Evolutionary conservation across 2,888 invertebrate genomes (phyloP).

Genomic region (Helobdella robusta): DNA sequence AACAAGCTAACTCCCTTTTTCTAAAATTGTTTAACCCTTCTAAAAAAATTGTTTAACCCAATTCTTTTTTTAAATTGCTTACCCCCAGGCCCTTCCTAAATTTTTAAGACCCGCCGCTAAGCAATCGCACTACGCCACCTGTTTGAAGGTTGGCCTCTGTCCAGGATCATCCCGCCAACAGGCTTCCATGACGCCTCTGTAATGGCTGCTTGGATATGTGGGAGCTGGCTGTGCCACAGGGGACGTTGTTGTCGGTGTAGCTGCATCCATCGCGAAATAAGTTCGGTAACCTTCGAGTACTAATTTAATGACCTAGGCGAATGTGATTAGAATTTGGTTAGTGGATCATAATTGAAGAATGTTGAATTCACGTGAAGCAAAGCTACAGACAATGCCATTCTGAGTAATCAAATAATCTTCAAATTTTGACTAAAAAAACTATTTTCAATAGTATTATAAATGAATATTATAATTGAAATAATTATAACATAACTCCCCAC

Average conservation of each 20-base stretch:
- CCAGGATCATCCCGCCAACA: constrained; percentile 41
- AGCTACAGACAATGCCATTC: not conserved
- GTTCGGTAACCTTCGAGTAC: constrained; percentile 25
- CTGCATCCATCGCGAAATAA: not conserved
- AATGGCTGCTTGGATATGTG: constrained; percentile 31
- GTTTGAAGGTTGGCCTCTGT: constrained; percentile 41
- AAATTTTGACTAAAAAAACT: too few relatives aligned
- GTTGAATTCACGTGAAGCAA: not conserved
- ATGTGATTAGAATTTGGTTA: not conserved
- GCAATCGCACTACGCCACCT: constrained; percentile 34
- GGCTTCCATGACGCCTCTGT: constrained; percentile 39
- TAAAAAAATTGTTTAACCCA: too few relatives aligned
- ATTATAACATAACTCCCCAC: not conserved
- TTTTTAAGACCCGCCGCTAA: not conserved
- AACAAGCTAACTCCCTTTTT: not conserved
- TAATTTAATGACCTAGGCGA: constrained; percentile 16
- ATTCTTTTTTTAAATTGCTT: too few relatives aligned
- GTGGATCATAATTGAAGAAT: not conserved
- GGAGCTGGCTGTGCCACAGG: constrained; percentile 26
- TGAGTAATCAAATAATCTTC: too few relatives aligned
- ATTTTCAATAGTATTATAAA: not conserved
- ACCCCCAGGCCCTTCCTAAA: too few relatives aligned
- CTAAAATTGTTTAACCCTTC: too few relatives aligned
- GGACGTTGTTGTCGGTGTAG: not conserved
- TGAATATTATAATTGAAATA: not conserved